These are phyloP conservation scores for Elaeidobius kamerunicus DNA, from an alignment of 2,888 invertebrate genomes.

Conservation along the genomic window DNA sequence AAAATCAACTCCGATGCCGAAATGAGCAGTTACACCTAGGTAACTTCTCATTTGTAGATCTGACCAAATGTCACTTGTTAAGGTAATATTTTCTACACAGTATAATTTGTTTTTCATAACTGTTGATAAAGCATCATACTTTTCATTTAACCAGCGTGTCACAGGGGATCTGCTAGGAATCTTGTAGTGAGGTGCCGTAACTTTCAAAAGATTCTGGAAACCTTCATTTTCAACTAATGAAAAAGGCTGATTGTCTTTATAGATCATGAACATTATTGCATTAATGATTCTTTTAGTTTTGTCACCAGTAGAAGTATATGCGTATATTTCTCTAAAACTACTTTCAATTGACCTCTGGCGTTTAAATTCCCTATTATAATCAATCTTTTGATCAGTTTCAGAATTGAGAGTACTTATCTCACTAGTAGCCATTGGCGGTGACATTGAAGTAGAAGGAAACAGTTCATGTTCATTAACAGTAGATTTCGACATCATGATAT, in stretches of 20 bases:
- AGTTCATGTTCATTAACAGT: too few relatives aligned
- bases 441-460: neutral
- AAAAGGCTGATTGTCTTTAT: slow-evolving; percentile 14
- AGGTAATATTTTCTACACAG: neutral
- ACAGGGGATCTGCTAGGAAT: slow-evolving; percentile 12
- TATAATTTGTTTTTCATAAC: neutral
- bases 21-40: slow-evolving; percentile 8
- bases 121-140: slow-evolving; percentile 14
- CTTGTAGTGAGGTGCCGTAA: slow-evolving; percentile 11
- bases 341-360: too few relatives aligned
- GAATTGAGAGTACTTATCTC: neutral
- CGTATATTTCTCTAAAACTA: too few relatives aligned
- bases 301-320: neutral
- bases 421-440: neutral
- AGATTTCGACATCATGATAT: too few relatives aligned
- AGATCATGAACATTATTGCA: slow-evolving; percentile 10
- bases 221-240: slow-evolving; percentile 18
- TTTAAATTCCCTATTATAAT: neutral
- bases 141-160: slow-evolving; percentile 9
- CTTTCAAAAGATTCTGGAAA: slow-evolving; percentile 5
- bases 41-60: slow-evolving; percentile 3
- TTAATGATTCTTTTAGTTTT: slow-evolving; percentile 16
- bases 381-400: neutral
- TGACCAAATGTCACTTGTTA: slow-evolving; percentile 15
- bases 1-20: neutral